Conservation (phyloP, 1,140 invertebrate species). For the Antheraea pernyi region DNA sequence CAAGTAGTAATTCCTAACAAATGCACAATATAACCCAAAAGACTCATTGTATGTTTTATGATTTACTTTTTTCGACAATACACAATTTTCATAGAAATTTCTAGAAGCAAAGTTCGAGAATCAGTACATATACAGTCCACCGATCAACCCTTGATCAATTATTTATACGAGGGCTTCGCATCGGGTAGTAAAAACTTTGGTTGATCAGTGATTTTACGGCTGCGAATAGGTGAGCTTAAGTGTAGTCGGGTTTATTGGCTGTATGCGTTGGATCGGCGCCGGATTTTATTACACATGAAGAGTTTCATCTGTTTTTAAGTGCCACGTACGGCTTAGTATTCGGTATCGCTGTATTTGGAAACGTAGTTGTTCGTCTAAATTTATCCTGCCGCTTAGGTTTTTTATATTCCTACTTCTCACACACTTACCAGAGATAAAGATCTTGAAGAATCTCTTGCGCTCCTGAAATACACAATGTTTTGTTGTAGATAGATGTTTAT, state of each 20-base stretch:
- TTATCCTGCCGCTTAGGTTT: too few species aligned
- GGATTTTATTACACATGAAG: background rate
- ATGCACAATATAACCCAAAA: too few species aligned
- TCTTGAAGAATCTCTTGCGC: too few species aligned
- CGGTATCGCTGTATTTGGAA: background rate
- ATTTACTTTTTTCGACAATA: too few species aligned
- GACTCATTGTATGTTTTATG: too few species aligned
- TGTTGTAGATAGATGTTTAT: too few species aligned
- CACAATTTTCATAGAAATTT: background rate
- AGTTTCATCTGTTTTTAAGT: constrained; percentile 3
- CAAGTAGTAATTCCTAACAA: too few species aligned
- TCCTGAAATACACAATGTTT: too few species aligned
- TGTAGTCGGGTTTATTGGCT: background rate
- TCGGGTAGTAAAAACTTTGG: constrained; percentile 1
- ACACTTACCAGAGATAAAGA: too few species aligned
- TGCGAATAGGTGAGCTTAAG: constrained; percentile 3
- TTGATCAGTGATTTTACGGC: constrained; percentile 4
- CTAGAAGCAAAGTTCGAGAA: background rate
- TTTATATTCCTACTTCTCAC: too few species aligned
- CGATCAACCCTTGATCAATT: background rate
- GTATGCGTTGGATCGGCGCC: background rate
- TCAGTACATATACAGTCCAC: background rate
- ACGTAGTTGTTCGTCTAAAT: too few species aligned
- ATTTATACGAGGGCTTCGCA: background rate
- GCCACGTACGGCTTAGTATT: background rate